Percentiles rank a stretch among this genome's conserved stretches.
Conservation (phyloP, 2,113 vertebrate species). For the Amblyornis subalaris region DNA sequence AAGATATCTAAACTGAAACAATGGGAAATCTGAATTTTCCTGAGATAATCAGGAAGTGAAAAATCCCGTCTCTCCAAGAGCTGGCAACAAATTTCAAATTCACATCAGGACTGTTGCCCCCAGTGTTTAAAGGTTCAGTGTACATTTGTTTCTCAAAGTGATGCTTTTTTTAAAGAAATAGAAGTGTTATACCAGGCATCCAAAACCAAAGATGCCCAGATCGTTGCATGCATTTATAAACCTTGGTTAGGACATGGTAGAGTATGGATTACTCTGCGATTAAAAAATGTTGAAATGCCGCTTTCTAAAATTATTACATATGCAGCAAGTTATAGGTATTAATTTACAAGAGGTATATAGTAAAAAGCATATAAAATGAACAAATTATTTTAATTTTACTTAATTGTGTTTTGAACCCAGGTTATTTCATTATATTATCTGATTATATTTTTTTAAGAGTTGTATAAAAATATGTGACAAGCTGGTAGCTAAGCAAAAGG, state of each 20-base stretch:
- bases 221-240: not conserved
- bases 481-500: not conserved
- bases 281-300: not conserved
- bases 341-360: not conserved
- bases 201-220: not conserved
- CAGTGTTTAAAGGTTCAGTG: not conserved
- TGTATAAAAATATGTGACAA: not conserved
- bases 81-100: not conserved
- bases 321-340: not conserved
- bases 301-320: not conserved
- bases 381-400: not conserved
- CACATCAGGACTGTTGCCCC: not conserved
- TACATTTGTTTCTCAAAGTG: not conserved
- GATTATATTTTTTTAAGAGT: not conserved
- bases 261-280: not conserved
- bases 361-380: not conserved
- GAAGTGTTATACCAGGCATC: not conserved
- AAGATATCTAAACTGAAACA: not conserved
- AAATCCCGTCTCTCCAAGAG: not conserved
- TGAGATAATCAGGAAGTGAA: not conserved
- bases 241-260: not conserved
- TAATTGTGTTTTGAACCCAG: not conserved
- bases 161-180: fast-evolving
- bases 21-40: not conserved
- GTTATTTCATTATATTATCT: not conserved